Evolutionary conservation across 2,888 invertebrate genomes (phyloP).

Genomic region (Pachydiplax longipennis): DNA sequence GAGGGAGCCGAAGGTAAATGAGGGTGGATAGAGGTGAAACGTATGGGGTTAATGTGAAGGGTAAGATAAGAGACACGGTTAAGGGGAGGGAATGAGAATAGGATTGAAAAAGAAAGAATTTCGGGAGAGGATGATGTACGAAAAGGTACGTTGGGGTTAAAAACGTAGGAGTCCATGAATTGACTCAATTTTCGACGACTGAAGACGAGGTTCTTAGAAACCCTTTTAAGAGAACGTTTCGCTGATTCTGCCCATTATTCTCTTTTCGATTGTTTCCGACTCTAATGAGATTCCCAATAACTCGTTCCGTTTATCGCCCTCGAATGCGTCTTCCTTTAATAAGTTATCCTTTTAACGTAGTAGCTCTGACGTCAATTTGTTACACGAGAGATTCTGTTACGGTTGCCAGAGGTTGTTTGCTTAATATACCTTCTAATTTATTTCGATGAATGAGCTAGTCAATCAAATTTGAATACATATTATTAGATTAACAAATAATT

Average conservation of each 20-base stretch:
- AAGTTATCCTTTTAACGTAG: not conserved
- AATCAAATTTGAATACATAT: too few relatives aligned
- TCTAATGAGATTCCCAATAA: slow-evolving; percentile 22
- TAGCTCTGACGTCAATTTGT: not conserved
- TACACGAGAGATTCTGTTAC: not conserved
- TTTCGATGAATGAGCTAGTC: too few relatives aligned
- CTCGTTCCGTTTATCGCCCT: not conserved
- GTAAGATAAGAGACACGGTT: not conserved
- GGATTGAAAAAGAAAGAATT: not conserved
- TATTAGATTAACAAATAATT: too few relatives aligned
- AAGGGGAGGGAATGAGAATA: not conserved
- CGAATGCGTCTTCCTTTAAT: not conserved
- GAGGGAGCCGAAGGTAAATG: not conserved
- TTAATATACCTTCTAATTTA: not conserved
- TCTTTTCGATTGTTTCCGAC: not conserved
- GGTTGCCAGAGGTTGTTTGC: not conserved
- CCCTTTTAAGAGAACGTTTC: not conserved
- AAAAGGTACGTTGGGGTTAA: not conserved
- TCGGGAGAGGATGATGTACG: not conserved
- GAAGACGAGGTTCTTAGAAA: not conserved
- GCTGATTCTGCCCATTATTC: not conserved
- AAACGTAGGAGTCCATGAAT: not conserved
- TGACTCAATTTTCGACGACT: slow-evolving; percentile 26
- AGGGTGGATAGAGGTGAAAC: not conserved
- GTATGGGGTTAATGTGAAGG: not conserved